phyloP scores from a whole-genome alignment of 2,888 invertebrate species.

The Thymelicus sylvestris region DNA sequence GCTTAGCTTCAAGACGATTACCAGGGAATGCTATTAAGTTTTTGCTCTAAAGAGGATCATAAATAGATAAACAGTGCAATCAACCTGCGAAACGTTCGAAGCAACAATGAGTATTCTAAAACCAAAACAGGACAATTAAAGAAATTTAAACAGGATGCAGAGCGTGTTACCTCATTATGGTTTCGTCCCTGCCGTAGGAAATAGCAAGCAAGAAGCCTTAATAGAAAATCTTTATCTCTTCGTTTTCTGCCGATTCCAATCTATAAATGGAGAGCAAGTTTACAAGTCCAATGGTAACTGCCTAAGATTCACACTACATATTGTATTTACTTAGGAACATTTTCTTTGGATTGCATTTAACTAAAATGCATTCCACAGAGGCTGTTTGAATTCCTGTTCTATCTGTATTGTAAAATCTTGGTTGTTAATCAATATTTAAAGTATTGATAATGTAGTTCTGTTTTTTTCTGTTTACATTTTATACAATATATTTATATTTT shows the following conservation, averaged over 20 bases:
- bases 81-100: neutral
- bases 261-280: slow-evolving; percentile 38
- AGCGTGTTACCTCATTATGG: slow-evolving; percentile 33
- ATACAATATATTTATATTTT: no score
- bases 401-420: slow-evolving; percentile 25
- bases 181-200: slow-evolving; percentile 33
- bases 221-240: slow-evolving; percentile 39
- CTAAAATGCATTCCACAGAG: slow-evolving; percentile 23
- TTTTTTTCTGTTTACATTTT: no score
- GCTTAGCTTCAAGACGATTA: neutral
- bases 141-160: slow-evolving; percentile 35
- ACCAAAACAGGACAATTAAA: slow-evolving; percentile 35
- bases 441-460: no score
- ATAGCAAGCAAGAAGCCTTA: slow-evolving; percentile 35
- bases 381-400: slow-evolving; percentile 19
- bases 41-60: neutral
- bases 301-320: slow-evolving; percentile 35
- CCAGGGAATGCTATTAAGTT: neutral
- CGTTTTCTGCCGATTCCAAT: slow-evolving; percentile 39
- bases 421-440: slow-evolving; percentile 12
- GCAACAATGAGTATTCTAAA: slow-evolving; percentile 11
- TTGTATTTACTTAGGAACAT: slow-evolving; percentile 33
- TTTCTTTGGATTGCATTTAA: slow-evolving; percentile 29
- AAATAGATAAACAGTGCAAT: neutral
- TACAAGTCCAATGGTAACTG: slow-evolving; percentile 37